Conservation (phyloP, 92 coral and sea anemone genomes). For the Parazoanthus darwini region DNA sequence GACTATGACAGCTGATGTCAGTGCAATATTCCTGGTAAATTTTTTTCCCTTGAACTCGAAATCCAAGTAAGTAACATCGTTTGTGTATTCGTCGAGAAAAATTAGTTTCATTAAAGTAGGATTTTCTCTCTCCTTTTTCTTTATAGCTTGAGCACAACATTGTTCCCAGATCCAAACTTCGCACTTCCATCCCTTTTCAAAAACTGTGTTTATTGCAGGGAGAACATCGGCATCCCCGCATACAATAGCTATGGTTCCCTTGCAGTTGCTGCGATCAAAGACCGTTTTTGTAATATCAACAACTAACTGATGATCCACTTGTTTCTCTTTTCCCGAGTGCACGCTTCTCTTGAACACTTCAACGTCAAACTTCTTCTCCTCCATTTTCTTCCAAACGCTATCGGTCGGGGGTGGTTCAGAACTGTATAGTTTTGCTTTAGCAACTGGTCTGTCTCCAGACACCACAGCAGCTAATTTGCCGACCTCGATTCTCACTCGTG, state of each 20-base stretch:
- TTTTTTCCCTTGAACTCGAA: not conserved
- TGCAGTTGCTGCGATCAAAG: conserved; percentile 24
- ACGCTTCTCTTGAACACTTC: conserved; percentile 13
- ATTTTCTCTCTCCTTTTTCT: not conserved
- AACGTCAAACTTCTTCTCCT: conserved; percentile 25
- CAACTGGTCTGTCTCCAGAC: conserved; percentile 41
- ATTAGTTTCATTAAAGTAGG: not conserved
- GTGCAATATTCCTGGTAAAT: not conserved
- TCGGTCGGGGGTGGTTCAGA: conserved; percentile 58
- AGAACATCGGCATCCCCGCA: conserved; percentile 63
- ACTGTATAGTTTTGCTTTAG: conserved; percentile 38
- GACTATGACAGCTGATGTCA: conserved; percentile 40
- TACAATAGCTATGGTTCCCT: conserved; percentile 48
- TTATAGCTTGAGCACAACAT: conserved; percentile 24
- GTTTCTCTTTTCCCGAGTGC: conserved; percentile 45
- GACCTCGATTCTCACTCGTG: conserved; percentile 44
- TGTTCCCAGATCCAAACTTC: conserved; percentile 60
- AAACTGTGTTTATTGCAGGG: conserved; percentile 45
- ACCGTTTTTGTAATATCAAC: conserved; percentile 47
- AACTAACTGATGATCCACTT: conserved; percentile 56
- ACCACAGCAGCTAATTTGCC: conserved; percentile 48
- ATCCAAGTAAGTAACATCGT: conserved; percentile 33
- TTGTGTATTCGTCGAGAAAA: conserved; percentile 16
- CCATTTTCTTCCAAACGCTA: conserved; percentile 46
- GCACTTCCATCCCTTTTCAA: conserved; percentile 38